These are phyloP conservation scores for Corbicula japonica DNA, from an alignment of 2,888 invertebrate genomes.

Conservation along the genomic window DNA sequence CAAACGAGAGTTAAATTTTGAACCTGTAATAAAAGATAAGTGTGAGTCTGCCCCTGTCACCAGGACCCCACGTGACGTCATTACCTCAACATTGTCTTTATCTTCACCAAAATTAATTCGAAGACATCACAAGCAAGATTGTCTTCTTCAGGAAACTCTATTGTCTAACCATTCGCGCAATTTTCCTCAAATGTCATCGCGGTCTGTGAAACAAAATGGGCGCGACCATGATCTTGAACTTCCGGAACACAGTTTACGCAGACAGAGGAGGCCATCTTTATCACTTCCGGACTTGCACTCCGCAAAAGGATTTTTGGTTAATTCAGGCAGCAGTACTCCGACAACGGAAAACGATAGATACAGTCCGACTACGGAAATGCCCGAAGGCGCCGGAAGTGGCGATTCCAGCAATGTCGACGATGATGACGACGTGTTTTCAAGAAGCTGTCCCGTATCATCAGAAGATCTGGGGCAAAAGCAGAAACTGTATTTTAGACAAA, in stretches of 20 bases:
- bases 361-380: conserved; percentile 15
- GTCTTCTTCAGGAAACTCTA: conserved; percentile 42
- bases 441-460: conserved; percentile 43
- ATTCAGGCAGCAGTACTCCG: conserved; percentile 71
- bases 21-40: conserved; percentile 22
- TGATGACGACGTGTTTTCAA: conserved; percentile 60
- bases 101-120: conserved; percentile 61
- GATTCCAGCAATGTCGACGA: conserved; percentile 9
- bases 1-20: conserved; percentile 1
- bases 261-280: conserved; percentile 66
- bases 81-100: conserved; percentile 43
- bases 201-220: background rate
- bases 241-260: conserved; percentile 47
- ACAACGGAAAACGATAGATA: conserved; percentile 16
- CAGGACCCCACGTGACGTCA: conserved; percentile 31
- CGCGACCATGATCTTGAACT: background rate
- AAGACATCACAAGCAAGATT: conserved; percentile 61
- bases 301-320: conserved; percentile 68
- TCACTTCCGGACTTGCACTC: conserved; percentile 78
- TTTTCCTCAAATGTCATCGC: conserved; percentile 30
- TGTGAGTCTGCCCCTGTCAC: conserved; percentile 46
- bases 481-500: background rate
- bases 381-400: conserved; percentile 29
- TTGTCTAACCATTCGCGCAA: conserved; percentile 22
- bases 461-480: background rate